Conservation (phyloP, 2,797 vertebrate genomes). For the Gymnopithys bicolor region DNA sequence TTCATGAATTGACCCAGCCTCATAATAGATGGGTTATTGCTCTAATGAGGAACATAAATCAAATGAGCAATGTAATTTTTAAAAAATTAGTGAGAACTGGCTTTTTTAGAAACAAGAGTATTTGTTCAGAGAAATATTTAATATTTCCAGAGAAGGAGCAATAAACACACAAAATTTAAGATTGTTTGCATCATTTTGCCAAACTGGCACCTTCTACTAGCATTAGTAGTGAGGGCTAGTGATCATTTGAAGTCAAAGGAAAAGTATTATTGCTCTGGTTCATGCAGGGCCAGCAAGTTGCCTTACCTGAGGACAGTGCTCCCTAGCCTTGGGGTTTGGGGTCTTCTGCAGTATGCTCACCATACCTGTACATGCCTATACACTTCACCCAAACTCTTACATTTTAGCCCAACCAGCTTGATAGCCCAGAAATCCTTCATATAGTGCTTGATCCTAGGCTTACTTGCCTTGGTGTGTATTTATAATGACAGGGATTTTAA, state of each 20-base stretch:
- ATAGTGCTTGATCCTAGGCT: background rate
- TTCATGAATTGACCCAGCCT: constrained; percentile 38
- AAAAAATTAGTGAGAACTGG: background rate
- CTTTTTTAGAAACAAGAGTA: background rate
- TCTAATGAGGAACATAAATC: constrained; percentile 41
- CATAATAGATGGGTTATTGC: constrained; percentile 45
- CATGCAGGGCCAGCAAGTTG: background rate
- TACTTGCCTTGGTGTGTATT: background rate
- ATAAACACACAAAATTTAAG: background rate
- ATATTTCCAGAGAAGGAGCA: background rate
- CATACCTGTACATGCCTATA: background rate
- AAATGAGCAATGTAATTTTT: background rate
- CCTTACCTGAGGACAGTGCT: background rate
- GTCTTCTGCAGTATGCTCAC: background rate
- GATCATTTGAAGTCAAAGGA: background rate
- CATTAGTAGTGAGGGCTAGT: background rate
- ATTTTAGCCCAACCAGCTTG: background rate
- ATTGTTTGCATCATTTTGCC: background rate
- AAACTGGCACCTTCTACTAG: background rate
- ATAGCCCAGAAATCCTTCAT: background rate
- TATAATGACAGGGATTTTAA: background rate
- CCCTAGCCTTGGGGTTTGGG: background rate
- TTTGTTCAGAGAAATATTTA: constrained; percentile 18
- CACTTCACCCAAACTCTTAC: background rate
- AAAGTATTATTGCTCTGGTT: background rate